phyloP scores from a whole-genome alignment of 2,113 vertebrate species.

The Suricata suricatta region DNA sequence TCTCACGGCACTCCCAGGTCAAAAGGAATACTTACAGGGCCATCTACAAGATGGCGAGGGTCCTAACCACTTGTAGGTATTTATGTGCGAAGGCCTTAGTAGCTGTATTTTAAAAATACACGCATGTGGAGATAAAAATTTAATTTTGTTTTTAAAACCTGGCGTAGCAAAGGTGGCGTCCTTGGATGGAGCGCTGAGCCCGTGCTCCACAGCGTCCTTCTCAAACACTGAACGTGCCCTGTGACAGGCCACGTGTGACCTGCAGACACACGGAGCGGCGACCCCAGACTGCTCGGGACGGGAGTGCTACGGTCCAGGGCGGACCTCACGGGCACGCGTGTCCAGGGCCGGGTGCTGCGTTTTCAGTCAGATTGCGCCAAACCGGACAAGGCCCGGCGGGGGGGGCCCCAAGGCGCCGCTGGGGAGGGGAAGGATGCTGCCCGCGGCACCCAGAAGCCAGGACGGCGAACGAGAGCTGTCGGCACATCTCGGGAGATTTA shows the following conservation, averaged over 20 bases:
- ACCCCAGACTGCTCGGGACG: accelerated
- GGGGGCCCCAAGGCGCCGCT: accelerated
- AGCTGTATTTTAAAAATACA: background rate
- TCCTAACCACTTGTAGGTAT: background rate
- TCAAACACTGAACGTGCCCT: background rate
- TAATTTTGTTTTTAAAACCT: background rate
- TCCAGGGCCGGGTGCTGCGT: accelerated
- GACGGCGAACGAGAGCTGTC: background rate
- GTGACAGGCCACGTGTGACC: background rate
- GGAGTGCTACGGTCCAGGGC: background rate
- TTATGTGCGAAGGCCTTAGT: background rate
- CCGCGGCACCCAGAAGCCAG: background rate
- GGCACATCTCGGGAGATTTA: background rate
- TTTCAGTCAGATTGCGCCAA: background rate
- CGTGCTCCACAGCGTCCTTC: background rate
- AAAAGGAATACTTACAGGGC: background rate
- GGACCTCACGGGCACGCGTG: background rate
- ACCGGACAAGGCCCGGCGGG: background rate
- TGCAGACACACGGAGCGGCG: accelerated
- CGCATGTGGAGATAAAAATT: background rate
- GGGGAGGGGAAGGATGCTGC: background rate
- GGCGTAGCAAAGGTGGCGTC: background rate
- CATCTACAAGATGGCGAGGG: background rate
- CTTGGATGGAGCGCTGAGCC: background rate
- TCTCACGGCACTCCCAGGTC: background rate